Percentiles rank a stretch among this genome's conserved stretches.
Conservation (phyloP, 1,140 invertebrate genomes). For the Macrocentrus cingulum region DNA sequence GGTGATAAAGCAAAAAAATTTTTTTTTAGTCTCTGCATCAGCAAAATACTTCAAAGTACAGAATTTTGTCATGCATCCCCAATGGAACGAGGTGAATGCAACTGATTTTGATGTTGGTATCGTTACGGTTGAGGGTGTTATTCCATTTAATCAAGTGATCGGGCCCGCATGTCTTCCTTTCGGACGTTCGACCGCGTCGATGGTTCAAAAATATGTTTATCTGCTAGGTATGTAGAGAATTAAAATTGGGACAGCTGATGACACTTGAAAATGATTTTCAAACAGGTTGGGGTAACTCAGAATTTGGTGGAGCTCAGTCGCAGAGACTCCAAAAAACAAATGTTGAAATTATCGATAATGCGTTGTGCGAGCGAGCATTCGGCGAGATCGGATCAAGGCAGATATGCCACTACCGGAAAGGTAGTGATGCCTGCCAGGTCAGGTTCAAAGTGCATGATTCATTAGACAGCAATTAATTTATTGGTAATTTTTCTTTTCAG, state of each 20-base stretch:
- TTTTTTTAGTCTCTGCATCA: no score
- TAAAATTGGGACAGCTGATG: constrained; percentile 53
- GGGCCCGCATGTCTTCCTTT: constrained; percentile 70
- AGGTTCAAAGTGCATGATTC: constrained; percentile 6
- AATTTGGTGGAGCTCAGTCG: constrained; percentile 61
- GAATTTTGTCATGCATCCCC: constrained; percentile 46
- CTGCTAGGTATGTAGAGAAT: no score
- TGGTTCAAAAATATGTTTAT: no score
- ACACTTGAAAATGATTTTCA: constrained; percentile 41
- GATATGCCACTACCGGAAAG: constrained; percentile 12
- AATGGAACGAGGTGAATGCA: constrained; percentile 38
- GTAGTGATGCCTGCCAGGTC: constrained; percentile 69
- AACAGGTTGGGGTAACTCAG: constrained; percentile 68
- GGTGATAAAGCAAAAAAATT: constrained; percentile 51
- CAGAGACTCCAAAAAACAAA: constrained; percentile 62
- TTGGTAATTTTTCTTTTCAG: constrained; percentile 47
- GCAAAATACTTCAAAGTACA: constrained; percentile 37
- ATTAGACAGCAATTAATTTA: no score
- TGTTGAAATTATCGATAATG: constrained; percentile 62
- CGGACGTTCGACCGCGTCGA: constrained; percentile 49
- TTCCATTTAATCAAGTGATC: constrained; percentile 61
- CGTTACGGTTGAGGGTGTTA: constrained; percentile 52
- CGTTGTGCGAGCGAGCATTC: constrained; percentile 52
- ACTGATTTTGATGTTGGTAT: constrained; percentile 69
- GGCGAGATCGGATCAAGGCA: constrained; percentile 56